Evolutionary conservation across 2,113 vertebrate genomes (phyloP), one percentile per base, ranked within the genome.

Genomic region (Phylloscopus trochilus): DNA sequence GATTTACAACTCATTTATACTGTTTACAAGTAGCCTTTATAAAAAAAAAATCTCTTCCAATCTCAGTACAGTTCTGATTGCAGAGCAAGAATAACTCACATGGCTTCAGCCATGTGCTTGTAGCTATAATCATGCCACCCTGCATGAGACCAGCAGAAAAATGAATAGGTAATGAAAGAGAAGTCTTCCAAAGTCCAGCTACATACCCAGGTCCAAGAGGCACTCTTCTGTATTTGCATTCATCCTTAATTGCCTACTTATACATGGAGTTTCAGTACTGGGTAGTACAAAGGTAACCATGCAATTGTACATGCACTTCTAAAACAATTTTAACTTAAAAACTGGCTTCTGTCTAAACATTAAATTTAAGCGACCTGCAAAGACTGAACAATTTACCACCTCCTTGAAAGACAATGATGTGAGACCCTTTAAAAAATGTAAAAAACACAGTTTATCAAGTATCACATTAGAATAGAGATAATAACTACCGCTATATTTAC

Each of bases 131-230:
- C 76, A 74, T 37, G 55, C 60, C 39, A 87, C 35, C 33, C 59
- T 18, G 39, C 56, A 55, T 0, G 2, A 4, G 46, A 80, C 33
- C 63, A 80, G 60, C 70, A 92, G 64, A 68, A 80, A 41, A 51
- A 51, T 35, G 37, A 85, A 15, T 11, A 30, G 15, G 31, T 39
- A 55, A 84, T 35, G 19, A 30, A 35, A 15, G 11, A 10, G 3
- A 60, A 73, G 30, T 35, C 46, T 96, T 94, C 87, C 74, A 82
- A 93, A 96, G 89, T 82, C 77, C 92, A 96, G 31, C 47, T 52
- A 35, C n/a, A 26, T 30, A 47, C 28, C 47, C 82, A 63, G 56
- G 82, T 84, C 69, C 88, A 75, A 91, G 67, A 76, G n/a, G 58
- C 66, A 60, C 20, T 66, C 30, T 68, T 75, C 27, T 73, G 11